Base-by-base conservation (phyloP, 2,113 vertebrate genomes). In the Willisornis vidua region DNA sequence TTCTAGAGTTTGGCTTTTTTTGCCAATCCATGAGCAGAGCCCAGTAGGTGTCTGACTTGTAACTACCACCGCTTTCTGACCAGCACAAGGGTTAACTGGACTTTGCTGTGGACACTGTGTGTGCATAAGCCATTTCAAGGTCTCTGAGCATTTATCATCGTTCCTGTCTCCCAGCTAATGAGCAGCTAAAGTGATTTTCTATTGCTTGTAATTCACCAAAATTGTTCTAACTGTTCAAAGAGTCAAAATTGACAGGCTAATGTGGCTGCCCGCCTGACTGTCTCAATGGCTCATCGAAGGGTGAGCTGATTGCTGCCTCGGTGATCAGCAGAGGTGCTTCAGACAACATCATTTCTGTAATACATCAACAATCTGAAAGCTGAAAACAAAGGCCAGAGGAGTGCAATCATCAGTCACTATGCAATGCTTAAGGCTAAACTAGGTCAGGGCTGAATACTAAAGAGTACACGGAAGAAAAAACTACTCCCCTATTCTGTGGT, bases 121-220 rank as follows among this genome's bases (percentile, higher is more conserved):
- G 46, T 89, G 90, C 77, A 89, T 68, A 87, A 93, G 86, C 86
- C 86, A 87, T 93, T 95, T 93, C 83, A 85, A 90, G 39, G 55
- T 93, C 92, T 93, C 91, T 24, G 57, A 79, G 76, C 89, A 96
- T 97, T 96, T 93, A 91, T 97, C 96, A 97, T 97, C 48, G 6
- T 93, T 97, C 85, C 89, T 95, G 94, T 95, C 94, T 98, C 87
- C 46, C 55, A 83, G 86, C 95, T 98, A 97, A 97, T 97, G 97
- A 98, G 90, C 90, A 97, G 95, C 95, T 97, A 94, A 96, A 98
- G 96, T 97, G 97, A 97, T 98, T 97, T 98, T 98, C 96, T 98
- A 97, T 97, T 97, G 97, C 97, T 97, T 96, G 95, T 97, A 97
- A 98, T 98, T 98, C 97, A 92, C 95, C 94, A 89, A 90, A 98